Percentiles rank a stretch among this genome's conserved stretches.
Evolutionary conservation across 2,888 invertebrate genomes (phyloP).

Genomic region (Sclerodermus sp.): DNA sequence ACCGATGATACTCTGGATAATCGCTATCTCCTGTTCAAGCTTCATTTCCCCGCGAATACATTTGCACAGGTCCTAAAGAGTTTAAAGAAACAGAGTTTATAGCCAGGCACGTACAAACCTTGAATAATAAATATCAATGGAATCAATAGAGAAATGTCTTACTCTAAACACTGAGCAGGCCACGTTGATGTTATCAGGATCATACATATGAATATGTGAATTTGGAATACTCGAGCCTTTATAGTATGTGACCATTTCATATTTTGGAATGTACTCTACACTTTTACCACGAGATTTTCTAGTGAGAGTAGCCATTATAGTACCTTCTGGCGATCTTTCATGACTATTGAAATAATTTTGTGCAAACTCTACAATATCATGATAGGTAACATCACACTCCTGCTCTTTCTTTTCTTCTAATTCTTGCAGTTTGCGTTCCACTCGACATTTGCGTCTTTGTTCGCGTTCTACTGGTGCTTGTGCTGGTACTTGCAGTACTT

Average conservation of each 20-base stretch:
- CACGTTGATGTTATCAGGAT: constrained; percentile 88
- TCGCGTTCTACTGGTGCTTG: constrained; percentile 66
- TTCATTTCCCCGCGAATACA: constrained; percentile 89
- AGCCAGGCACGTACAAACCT: background rate
- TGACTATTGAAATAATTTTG: constrained; percentile 90
- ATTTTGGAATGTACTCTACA: constrained; percentile 80
- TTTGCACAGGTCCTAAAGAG: constrained; percentile 79
- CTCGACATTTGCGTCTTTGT: constrained; percentile 79
- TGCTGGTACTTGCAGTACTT: no score
- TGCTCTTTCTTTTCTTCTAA: constrained; percentile 66
- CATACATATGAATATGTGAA: constrained; percentile 92
- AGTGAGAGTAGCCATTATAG: constrained; percentile 83
- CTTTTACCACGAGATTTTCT: constrained; percentile 73
- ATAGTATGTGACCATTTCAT: constrained; percentile 90
- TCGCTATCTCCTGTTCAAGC: constrained; percentile 77
- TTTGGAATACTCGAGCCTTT: constrained; percentile 87
- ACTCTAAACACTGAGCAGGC: constrained; percentile 90
- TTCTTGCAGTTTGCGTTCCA: constrained; percentile 84
- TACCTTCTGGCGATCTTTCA: constrained; percentile 82
- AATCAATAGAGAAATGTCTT: constrained; percentile 54
- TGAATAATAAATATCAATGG: background rate
- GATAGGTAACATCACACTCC: constrained; percentile 63
- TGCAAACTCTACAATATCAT: constrained; percentile 91
- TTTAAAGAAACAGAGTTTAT: background rate
- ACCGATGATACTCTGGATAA: constrained; percentile 82